A percentile compares a stretch with the other conserved stretches of the same genome.
Evolutionary conservation across 1,140 invertebrate genomes (phyloP).

Genomic region (Pararge aegeria): DNA sequence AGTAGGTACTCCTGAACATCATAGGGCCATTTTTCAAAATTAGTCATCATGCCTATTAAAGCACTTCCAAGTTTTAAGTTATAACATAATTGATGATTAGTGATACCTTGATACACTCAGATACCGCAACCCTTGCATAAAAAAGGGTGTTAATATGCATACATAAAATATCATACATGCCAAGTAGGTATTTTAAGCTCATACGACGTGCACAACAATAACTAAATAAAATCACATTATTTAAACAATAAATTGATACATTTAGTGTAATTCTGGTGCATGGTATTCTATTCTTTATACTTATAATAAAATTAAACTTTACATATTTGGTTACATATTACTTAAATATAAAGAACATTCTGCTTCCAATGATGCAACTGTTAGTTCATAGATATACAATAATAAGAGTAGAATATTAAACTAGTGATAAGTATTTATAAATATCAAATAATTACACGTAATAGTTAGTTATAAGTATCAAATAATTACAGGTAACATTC

Average conservation of each 20-base stretch:
- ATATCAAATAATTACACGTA: no score
- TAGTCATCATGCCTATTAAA: no score
- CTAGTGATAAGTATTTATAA: not conserved
- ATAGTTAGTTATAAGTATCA: no score
- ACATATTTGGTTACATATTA: not conserved
- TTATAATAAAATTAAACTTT: not conserved
- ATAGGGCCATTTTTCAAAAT: no score
- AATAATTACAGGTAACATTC: no score
- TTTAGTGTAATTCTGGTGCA: conserved; percentile 40
- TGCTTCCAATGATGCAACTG: conserved; percentile 20
- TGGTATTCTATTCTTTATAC: conserved; percentile 54
- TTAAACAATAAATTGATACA: not conserved
- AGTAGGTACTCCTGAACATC: no score
- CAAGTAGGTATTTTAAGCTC: conserved; percentile 2
- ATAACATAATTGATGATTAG: no score
- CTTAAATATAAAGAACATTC: not conserved
- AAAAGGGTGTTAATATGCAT: no score
- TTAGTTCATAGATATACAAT: not conserved
- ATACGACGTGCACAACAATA: not conserved
- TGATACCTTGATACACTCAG: no score
- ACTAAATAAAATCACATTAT: not conserved
- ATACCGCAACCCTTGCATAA: no score
- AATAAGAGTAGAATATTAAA: not conserved
- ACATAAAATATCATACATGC: not conserved
- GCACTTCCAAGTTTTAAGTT: no score